Conservation (phyloP, 2,888 invertebrate species). For the Cantharis rufa region DNA sequence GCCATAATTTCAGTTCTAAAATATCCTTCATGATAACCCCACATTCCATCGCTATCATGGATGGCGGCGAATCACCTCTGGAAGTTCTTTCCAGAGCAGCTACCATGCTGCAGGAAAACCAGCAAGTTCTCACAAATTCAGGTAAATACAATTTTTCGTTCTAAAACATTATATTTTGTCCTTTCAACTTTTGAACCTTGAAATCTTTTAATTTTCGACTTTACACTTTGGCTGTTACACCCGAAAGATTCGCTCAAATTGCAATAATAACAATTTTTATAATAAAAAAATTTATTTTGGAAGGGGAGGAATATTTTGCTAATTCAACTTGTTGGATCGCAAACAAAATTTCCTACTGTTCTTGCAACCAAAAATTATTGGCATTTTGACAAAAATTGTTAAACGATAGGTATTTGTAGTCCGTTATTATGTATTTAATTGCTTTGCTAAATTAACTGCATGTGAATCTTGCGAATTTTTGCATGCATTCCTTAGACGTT, state of each 20-base stretch:
- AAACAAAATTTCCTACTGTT: neutral
- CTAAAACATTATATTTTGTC: neutral
- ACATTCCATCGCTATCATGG: slow-evolving; percentile 39
- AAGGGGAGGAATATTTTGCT: neutral
- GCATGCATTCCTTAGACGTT: neutral
- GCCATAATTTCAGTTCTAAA: slow-evolving; percentile 2
- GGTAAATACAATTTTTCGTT: slow-evolving; percentile 55
- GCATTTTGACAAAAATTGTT: neutral
- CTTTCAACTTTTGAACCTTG: neutral
- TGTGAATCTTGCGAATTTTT: neutral
- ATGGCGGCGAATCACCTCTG: slow-evolving; percentile 71
- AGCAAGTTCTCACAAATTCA: slow-evolving; percentile 53
- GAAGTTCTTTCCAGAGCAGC: slow-evolving; percentile 88
- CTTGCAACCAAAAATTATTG: neutral
- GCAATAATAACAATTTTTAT: neutral
- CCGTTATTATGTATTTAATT: neutral
- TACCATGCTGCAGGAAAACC: slow-evolving; percentile 82
- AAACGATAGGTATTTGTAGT: neutral
- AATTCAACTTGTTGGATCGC: neutral
- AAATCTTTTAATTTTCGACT: neutral
- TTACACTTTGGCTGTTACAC: neutral
- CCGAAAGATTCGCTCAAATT: neutral
- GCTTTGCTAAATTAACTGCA: neutral
- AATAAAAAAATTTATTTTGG: neutral
- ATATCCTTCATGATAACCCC: slow-evolving; percentile 37